A percentile compares a stretch with the other conserved stretches of the same genome.
Evolutionary conservation across 92 coral and sea anemone genomes (phyloP).

Genomic region (Umimayanthus kanabou): DNA sequence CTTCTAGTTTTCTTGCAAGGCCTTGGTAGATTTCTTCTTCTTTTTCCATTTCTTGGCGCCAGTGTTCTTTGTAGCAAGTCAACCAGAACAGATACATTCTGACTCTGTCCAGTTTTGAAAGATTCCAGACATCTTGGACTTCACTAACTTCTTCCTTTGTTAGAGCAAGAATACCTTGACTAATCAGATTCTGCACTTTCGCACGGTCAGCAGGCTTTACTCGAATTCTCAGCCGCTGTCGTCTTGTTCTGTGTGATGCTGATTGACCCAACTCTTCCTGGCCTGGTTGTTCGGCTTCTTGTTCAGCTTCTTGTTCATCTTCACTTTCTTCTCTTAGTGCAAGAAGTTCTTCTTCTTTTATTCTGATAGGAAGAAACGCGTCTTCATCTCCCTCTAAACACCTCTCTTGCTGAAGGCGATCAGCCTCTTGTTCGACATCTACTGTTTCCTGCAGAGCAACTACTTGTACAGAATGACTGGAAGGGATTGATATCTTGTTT

Average conservation of each 20-base stretch:
- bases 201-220: neutral
- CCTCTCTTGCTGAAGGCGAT: slow-evolving; percentile 46
- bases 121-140: slow-evolving; percentile 28
- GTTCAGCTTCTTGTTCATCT: slow-evolving; percentile 6
- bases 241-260: neutral
- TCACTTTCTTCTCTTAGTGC: neutral
- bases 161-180: slow-evolving; percentile 20
- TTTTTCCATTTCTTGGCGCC: slow-evolving; percentile 19
- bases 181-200: slow-evolving; percentile 5
- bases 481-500: neutral
- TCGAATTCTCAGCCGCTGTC: neutral
- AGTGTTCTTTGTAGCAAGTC: slow-evolving; percentile 29
- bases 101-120: slow-evolving; percentile 28
- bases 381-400: slow-evolving; percentile 51
- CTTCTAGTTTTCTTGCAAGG: slow-evolving; percentile 28
- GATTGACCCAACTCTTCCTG: neutral
- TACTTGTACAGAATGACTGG: neutral
- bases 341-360: neutral
- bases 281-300: slow-evolving; percentile 1
- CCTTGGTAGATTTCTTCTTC: slow-evolving; percentile 15
- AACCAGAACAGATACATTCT: slow-evolving; percentile 35
- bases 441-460: slow-evolving; percentile 31
- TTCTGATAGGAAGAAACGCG: slow-evolving; percentile 46
- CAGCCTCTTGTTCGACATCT: slow-evolving; percentile 50
- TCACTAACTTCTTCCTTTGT: slow-evolving; percentile 12